Evolutionary conservation across 2,797 vertebrate species (phyloP), one percentile per base, ranked within the genome.

Genomic region (Kryptolebias ocellatus): DNA sequence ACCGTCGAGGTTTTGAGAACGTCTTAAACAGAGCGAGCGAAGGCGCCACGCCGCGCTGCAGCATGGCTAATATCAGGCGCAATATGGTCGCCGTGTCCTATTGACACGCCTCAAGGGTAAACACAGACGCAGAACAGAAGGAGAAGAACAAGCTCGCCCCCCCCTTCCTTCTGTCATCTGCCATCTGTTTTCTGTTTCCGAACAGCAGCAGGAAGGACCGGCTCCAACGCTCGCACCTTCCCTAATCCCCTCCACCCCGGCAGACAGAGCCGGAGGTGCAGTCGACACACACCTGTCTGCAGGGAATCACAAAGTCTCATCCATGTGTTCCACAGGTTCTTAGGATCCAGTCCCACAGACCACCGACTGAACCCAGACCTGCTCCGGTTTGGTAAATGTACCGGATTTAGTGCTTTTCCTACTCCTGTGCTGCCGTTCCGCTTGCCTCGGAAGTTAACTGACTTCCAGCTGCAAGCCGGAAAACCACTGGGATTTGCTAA

Each of bases 131-230:
- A 80, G 79, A 90, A 83, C 79, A 89, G 83, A 85, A 85, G 78
- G 83, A 87, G 60, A 75, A 50, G 63, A 72, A 70, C 76, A 60
- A 78, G 70, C 71, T 55, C 73, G 2, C 69, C 75, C 67, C 64
- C 74, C 66, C 64, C 61, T 68, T 58, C 68, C 51, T 64, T 34
- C 74, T 8, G 70, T 90, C 92, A 94, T 94, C 91, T 93, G 93
- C 86, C 93, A 92, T 87, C 67, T 77, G 87, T 93, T 93, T 90
- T 59, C 86, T 83, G 74, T 51, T 63, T 83, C 87, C 85, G 80
- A 92, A 82, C 84, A 87, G 86, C 89, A 87, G 87, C 89, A 89
- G 90, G 80, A 87, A 69, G 83, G 70, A 78, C 67, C 24, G 60
- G 71, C 71, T 83, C 83, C 82, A 83, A 59, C 75, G 72, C 84